phyloP scores from a whole-genome alignment of 2,113 vertebrate species.

The Naja naja region DNA sequence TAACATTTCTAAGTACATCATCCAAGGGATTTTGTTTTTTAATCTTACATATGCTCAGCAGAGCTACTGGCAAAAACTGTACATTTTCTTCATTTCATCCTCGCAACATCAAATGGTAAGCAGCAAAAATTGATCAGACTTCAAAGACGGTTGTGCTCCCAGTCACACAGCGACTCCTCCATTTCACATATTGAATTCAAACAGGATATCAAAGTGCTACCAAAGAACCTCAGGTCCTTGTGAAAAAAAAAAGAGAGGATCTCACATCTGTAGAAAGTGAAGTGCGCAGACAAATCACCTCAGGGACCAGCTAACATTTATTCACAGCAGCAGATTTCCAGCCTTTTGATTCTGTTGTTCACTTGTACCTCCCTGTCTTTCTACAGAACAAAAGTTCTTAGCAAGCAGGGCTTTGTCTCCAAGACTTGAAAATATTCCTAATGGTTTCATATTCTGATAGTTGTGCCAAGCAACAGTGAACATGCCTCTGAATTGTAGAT shows the following conservation, averaged over 20 bases:
- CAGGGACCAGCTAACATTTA: constrained; percentile 95
- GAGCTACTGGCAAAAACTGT: constrained; percentile 99
- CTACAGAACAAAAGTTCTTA: constrained; percentile 87
- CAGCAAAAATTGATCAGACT: constrained; percentile 99
- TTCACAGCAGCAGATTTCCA: constrained; percentile 98
- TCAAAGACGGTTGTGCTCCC: constrained; percentile 99
- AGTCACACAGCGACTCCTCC: constrained; percentile 99
- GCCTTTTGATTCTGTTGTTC: constrained; percentile 97
- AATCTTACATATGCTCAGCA: constrained; percentile 99
- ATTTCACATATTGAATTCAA: constrained; percentile 99
- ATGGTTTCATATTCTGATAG: constrained; percentile 73
- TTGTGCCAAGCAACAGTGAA: constrained; percentile 59
- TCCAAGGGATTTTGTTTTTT: constrained; percentile 99
- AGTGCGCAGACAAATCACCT: constrained; percentile 99
- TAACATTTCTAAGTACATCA: constrained; percentile 99
- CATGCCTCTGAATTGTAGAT: constrained; percentile 55
- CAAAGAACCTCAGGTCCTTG: constrained; percentile 99
- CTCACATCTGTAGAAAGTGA: constrained; percentile 99
- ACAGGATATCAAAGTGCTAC: constrained; percentile 99
- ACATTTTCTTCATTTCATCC: constrained; percentile 99
- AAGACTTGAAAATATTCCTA: constrained; percentile 82
- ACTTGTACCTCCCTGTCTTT: constrained; percentile 91
- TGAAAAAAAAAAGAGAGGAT: constrained; percentile 80
- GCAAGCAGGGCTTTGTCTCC: constrained; percentile 92
- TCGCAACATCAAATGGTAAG: constrained; percentile 99